Percentiles rank a stretch among this genome's conserved stretches.
Evolutionary conservation across 2,113 vertebrate genomes (phyloP).

Genomic region (Podarcis cretensis): DNA sequence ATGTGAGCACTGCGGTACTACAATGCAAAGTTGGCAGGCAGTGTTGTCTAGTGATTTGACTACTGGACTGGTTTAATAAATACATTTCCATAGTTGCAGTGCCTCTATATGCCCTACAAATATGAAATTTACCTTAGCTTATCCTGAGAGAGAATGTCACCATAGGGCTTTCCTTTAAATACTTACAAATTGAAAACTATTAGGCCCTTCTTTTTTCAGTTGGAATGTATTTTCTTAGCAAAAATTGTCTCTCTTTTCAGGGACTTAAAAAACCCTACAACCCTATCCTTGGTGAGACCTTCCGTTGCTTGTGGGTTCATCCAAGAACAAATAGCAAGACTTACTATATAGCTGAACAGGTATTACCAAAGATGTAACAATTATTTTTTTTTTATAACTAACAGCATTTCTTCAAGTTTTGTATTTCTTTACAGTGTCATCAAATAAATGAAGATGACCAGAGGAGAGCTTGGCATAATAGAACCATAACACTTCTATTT

Average conservation of each 20-base stretch:
- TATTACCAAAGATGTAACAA: conserved; percentile 56
- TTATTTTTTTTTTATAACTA: background rate
- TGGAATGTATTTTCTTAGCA: conserved; percentile 12
- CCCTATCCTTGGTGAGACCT: conserved; percentile 97
- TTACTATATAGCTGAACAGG: conserved; percentile 98
- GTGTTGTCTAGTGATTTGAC: too few species aligned
- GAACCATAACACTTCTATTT: background rate
- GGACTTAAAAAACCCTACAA: conserved; percentile 99
- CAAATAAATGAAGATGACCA: background rate
- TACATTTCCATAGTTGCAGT: too few species aligned
- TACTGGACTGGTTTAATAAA: too few species aligned
- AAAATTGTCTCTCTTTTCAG: conserved; percentile 69
- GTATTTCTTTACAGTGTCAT: background rate
- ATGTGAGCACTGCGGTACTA: too few species aligned
- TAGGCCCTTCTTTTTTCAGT: background rate
- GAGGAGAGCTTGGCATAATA: background rate
- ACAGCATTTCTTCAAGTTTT: background rate
- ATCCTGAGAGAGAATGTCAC: background rate
- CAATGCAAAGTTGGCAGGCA: too few species aligned
- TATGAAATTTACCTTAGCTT: background rate
- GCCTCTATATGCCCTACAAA: too few species aligned
- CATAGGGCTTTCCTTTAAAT: background rate
- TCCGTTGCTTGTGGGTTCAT: conserved; percentile 97
- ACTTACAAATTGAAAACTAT: background rate
- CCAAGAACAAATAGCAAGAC: conserved; percentile 95